Percentiles rank a stretch among this genome's conserved stretches.
Conservation (phyloP, 1,140 invertebrate species). For the Drusus annulatus region DNA sequence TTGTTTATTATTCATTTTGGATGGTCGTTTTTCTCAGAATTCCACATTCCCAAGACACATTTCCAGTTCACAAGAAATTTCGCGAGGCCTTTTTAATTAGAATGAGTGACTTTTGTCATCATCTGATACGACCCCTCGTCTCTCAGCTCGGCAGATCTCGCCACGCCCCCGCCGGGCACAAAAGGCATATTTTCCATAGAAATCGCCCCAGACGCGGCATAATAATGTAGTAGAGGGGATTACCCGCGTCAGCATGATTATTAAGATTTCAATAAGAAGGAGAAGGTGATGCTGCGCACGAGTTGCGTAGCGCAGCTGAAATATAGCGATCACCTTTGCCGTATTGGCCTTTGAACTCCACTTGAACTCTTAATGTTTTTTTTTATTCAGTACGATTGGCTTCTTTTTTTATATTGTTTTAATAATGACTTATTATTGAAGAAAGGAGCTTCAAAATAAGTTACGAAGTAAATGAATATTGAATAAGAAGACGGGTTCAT, state of each 20-base stretch:
- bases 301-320: background rate
- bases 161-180: background rate
- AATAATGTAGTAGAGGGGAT: constrained; percentile 17
- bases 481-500: no score
- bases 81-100: constrained; percentile 14
- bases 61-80: background rate
- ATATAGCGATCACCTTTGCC: background rate
- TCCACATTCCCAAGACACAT: no score
- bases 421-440: no score
- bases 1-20: no score
- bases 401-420: no score
- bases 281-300: constrained; percentile 1
- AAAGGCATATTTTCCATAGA: constrained; percentile 24
- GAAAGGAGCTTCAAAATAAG: no score
- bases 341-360: no score
- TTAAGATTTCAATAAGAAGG: constrained; percentile 26
- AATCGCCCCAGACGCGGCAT: constrained; percentile 5
- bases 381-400: no score
- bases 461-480: no score
- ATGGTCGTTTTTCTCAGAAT: no score
- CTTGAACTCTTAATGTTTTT: no score
- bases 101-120: constrained; percentile 17
- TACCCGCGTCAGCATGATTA: constrained; percentile 17
- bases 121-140: constrained; percentile 9
- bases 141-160: background rate